Conservation (phyloP, 2,888 invertebrate genomes). For the Trisateles emortualis region DNA sequence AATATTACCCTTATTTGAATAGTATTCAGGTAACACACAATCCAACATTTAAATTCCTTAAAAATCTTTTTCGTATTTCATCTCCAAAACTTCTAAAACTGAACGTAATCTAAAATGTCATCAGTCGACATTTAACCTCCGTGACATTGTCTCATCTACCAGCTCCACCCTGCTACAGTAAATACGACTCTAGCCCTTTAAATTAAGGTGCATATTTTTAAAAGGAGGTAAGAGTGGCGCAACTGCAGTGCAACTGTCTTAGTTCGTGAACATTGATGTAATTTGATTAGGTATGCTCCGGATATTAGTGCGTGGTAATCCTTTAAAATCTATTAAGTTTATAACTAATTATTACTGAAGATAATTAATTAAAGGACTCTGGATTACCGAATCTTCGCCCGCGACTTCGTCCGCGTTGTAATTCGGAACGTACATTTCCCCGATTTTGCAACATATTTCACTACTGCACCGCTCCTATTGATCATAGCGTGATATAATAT, state of each 20-base stretch:
- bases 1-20: no score
- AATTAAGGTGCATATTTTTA: neutral
- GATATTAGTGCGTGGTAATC: conserved; percentile 28
- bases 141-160: conserved; percentile 15
- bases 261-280: conserved; percentile 11
- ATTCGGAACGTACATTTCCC: no score
- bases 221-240: neutral
- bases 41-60: neutral
- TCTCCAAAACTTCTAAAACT: conserved; percentile 25
- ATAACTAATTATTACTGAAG: conserved; percentile 17
- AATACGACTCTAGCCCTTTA: neutral
- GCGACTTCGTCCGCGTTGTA: no score
- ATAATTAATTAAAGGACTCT: conserved; percentile 21
- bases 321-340: conserved; percentile 27
- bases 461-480: no score
- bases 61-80: conserved; percentile 16
- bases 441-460: no score
- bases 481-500: no score
- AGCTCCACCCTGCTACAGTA: neutral
- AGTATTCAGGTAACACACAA: neutral
- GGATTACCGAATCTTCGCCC: neutral
- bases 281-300: conserved; percentile 38
- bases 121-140: conserved; percentile 44
- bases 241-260: conserved; percentile 5
- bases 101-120: conserved; percentile 35